Percentiles rank a stretch among this genome's conserved stretches.
These are phyloP conservation scores for Palythoa heliodiscus DNA, from an alignment of 92 coral and sea anemone species.

Conservation along the genomic window DNA sequence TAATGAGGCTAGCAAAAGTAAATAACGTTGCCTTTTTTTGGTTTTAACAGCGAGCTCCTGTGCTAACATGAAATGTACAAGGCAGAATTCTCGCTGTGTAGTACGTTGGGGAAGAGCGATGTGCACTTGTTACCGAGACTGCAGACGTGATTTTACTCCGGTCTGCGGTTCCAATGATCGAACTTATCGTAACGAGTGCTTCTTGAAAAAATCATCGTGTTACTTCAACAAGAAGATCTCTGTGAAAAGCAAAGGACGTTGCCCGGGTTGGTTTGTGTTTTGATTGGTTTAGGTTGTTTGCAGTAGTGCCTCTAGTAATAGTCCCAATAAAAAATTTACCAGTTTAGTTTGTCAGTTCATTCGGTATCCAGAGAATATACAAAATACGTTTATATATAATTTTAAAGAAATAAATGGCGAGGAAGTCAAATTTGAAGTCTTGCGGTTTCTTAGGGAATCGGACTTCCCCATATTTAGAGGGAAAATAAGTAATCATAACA, in stretches of 20 bases:
- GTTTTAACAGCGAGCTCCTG: background rate
- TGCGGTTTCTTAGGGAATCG: no score
- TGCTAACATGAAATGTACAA: background rate
- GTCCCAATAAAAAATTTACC: no score
- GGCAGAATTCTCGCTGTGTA: background rate
- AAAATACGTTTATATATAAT: no score
- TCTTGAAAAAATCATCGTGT: background rate
- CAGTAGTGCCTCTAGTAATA: no score
- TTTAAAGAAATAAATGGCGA: no score
- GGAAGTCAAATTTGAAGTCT: no score
- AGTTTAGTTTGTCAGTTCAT: no score
- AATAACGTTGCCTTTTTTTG: background rate
- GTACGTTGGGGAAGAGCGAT: background rate
- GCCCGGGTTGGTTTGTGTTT: background rate
- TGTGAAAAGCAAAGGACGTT: constrained; percentile 6
- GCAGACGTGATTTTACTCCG: background rate
- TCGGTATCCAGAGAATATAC: no score
- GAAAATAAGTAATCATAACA: no score
- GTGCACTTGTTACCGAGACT: background rate
- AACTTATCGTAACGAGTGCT: constrained; percentile 8
- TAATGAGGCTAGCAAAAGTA: background rate
- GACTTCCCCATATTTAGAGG: no score
- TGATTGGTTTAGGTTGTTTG: background rate
- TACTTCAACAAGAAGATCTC: background rate
- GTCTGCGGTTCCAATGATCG: constrained; percentile 18